Conservation (phyloP, 2,888 invertebrate species). For the Nipponacmea schrenckii region DNA sequence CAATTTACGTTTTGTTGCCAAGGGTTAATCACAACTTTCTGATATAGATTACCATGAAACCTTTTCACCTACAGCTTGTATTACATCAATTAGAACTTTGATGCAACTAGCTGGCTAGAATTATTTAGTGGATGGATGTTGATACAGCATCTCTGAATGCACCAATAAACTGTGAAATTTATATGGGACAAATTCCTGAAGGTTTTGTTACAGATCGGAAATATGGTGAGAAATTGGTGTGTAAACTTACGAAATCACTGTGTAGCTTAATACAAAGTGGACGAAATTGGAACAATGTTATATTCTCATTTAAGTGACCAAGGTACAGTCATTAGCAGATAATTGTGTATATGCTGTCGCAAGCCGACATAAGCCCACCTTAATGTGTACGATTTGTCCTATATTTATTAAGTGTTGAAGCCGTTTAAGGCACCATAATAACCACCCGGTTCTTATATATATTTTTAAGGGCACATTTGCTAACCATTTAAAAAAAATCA, state of each 20-base stretch:
- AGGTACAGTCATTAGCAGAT: too few relatives aligned
- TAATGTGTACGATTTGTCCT: too few relatives aligned
- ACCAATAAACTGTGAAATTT: slow-evolving; percentile 15
- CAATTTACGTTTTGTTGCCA: slow-evolving; percentile 2
- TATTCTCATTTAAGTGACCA: too few relatives aligned
- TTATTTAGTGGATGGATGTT: slow-evolving; percentile 13
- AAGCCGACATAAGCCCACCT: too few relatives aligned
- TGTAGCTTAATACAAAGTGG: slow-evolving; percentile 18
- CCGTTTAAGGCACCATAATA: too few relatives aligned
- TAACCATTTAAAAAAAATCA: too few relatives aligned
- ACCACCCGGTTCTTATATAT: too few relatives aligned
- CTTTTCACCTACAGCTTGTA: not conserved
- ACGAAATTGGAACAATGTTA: not conserved
- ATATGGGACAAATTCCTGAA: slow-evolving; percentile 19
- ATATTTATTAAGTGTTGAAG: too few relatives aligned
- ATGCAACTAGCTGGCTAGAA: not conserved
- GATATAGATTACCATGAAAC: slow-evolving; percentile 19
- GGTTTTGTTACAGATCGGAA: slow-evolving; percentile 16
- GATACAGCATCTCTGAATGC: slow-evolving; percentile 18
- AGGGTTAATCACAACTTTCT: slow-evolving; percentile 7
- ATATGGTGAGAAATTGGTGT: slow-evolving; percentile 10
- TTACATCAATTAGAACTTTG: too few relatives aligned
- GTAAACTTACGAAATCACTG: slow-evolving; percentile 18
- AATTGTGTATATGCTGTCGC: too few relatives aligned
- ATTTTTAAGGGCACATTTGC: too few relatives aligned